Percentiles rank a stretch among this genome's conserved stretches.
Conservation (phyloP, 2,888 invertebrate species). For the Eupithecia tripunctaria region DNA sequence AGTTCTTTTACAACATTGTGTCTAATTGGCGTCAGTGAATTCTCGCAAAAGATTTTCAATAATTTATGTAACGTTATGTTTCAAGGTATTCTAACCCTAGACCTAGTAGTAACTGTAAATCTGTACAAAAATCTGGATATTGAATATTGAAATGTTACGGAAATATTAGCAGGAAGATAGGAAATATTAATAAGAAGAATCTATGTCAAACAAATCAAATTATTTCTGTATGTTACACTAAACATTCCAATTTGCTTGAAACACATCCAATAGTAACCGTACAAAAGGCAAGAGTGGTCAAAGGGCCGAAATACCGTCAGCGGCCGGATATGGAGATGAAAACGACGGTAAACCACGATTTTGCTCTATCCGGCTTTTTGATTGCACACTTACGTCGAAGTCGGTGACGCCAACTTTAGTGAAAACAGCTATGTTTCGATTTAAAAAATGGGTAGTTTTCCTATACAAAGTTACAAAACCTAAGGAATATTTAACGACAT, state of each 20-base stretch:
- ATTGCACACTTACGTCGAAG: conserved; percentile 59
- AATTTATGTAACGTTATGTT: too few species aligned
- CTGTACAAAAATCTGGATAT: too few species aligned
- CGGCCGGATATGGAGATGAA: conserved; percentile 68
- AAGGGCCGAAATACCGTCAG: conserved; percentile 57
- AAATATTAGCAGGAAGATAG: too few species aligned
- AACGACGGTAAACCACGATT: conserved; percentile 68
- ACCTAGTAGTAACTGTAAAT: too few species aligned
- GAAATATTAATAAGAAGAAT: neutral
- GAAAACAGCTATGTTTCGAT: neutral
- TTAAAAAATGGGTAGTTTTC: neutral
- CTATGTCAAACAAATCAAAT: neutral
- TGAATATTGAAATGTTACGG: too few species aligned
- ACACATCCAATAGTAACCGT: neutral
- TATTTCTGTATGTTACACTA: neutral
- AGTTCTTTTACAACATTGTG: too few species aligned
- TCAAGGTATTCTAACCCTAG: too few species aligned
- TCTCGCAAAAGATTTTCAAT: too few species aligned
- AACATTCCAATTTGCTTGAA: neutral
- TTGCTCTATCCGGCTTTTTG: conserved; percentile 69
- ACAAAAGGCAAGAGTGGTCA: neutral
- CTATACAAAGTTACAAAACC: too few species aligned
- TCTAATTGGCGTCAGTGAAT: too few species aligned
- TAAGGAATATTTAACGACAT: too few species aligned
- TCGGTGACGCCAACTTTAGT: conserved; percentile 22